Conservation (phyloP, 2,888 invertebrate species). For the Drosophila meridiana region DNA sequence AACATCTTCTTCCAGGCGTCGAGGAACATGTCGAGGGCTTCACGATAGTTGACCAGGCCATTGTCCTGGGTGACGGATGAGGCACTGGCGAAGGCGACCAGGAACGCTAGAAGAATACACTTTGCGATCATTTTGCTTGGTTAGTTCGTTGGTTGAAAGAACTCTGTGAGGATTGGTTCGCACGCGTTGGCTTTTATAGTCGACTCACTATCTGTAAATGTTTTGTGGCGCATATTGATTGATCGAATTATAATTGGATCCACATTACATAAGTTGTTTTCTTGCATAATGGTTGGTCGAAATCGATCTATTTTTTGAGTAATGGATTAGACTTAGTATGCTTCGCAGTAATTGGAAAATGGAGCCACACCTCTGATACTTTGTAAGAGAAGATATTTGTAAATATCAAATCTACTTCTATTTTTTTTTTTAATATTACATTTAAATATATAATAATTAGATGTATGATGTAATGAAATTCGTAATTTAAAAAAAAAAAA, state of each 20-base stretch:
- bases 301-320: not conserved
- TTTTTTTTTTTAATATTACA: not conserved
- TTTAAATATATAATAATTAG: not conserved
- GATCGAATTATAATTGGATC: conserved; percentile 34
- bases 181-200: conserved; percentile 39
- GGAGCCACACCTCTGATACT: not conserved
- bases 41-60: conserved; percentile 41
- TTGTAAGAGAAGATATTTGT: not conserved
- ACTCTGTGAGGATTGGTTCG: not conserved
- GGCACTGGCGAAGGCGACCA: conserved; percentile 8
- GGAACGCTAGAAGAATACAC: conserved; percentile 15
- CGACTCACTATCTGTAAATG: conserved; percentile 18
- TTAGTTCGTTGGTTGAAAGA: not conserved
- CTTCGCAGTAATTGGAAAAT: not conserved
- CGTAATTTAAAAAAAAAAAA: too few species aligned
- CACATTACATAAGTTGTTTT: conserved; percentile 2
- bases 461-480: too few species aligned
- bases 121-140: conserved; percentile 27
- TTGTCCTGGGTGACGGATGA: conserved; percentile 33
- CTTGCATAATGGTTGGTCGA: not conserved
- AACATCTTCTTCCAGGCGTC: conserved; percentile 64
- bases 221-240: conserved; percentile 16
- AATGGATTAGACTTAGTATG: not conserved
- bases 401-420: not conserved
- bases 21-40: conserved; percentile 53